Evolutionary conservation across 2,797 vertebrate species (phyloP).

Genomic region (Petrocephalus schoutedeni): DNA sequence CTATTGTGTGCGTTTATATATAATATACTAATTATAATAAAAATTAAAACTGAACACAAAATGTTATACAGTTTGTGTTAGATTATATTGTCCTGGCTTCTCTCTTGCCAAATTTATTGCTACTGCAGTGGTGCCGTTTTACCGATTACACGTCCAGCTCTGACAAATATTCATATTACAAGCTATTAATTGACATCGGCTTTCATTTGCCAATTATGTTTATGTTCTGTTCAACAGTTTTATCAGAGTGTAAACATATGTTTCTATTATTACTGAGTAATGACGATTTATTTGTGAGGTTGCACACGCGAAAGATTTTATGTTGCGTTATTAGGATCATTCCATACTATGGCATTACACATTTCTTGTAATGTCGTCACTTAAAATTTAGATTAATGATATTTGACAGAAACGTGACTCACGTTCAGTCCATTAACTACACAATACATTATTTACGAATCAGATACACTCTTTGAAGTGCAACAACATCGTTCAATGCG

Average conservation of each 20-base stretch:
- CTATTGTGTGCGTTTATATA: background rate
- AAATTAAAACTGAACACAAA: background rate
- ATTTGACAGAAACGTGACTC: background rate
- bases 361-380: background rate
- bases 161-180: slow-evolving; percentile 5
- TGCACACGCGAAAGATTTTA: background rate
- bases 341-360: background rate
- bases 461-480: background rate
- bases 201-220: background rate
- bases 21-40: background rate
- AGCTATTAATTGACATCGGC: background rate
- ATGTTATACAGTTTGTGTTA: background rate
- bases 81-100: background rate
- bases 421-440: background rate
- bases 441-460: slow-evolving; percentile 12
- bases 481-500: background rate
- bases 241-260: background rate
- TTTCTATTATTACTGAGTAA: background rate
- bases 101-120: background rate
- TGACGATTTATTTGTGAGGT: background rate
- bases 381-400: background rate
- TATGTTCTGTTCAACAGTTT: background rate
- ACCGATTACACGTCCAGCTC: background rate
- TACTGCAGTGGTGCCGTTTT: background rate
- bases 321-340: background rate